These are phyloP conservation scores for Protosalanx chinensis DNA, from an alignment of 2,797 vertebrate genomes.

Conservation along the genomic window DNA sequence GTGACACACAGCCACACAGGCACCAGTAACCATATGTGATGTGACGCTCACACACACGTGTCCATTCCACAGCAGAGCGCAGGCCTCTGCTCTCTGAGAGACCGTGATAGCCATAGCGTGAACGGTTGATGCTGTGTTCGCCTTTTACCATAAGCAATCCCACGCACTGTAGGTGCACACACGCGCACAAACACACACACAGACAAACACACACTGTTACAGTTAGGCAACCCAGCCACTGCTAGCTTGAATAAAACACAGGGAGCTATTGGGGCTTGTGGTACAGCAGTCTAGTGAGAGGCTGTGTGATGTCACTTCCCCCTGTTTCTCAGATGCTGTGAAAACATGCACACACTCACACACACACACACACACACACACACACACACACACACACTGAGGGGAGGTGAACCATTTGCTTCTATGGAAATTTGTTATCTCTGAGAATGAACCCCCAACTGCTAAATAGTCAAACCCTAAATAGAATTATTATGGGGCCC, in stretches of 20 bases:
- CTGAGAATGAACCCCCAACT: too few relatives aligned
- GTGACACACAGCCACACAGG: too few relatives aligned
- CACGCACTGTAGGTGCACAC: not conserved
- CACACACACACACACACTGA: not conserved
- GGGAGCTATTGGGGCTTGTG: conserved; percentile 25
- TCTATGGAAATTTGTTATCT: too few relatives aligned
- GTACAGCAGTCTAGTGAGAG: conserved; percentile 36
- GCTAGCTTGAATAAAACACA: not conserved
- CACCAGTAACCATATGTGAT: too few relatives aligned
- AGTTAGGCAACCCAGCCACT: not conserved
- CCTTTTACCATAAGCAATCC: not conserved
- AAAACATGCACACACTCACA: not conserved
- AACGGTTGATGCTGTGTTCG: not conserved
- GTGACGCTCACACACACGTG: too few relatives aligned
- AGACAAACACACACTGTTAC: too few relatives aligned
- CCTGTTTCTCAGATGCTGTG: conserved; percentile 23
- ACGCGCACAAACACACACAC: not conserved
- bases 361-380: not conserved
- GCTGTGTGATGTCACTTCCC: conserved; percentile 31
- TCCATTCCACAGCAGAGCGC: too few relatives aligned
- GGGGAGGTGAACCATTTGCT: not conserved
- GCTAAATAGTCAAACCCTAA: too few relatives aligned
- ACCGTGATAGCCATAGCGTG: not conserved
- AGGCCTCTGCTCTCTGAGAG: not conserved
- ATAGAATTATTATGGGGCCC: too few relatives aligned